Conservation (phyloP, 2,888 invertebrate genomes). For the Drepanosiphum platanoidis region DNA sequence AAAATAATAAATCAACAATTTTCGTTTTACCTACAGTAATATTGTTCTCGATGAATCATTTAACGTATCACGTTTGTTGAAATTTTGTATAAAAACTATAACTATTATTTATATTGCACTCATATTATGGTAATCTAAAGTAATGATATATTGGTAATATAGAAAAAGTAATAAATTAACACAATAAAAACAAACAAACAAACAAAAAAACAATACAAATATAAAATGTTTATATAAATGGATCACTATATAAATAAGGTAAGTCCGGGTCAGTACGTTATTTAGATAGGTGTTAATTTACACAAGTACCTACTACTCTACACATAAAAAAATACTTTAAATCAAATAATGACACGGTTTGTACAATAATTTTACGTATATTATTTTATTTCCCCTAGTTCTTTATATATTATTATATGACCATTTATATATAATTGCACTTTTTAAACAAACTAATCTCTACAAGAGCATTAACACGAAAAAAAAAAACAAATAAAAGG, state of each 20-base stretch:
- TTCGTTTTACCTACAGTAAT: background rate
- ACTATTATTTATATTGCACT: slow-evolving; percentile 47
- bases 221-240: background rate
- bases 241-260: background rate
- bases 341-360: background rate
- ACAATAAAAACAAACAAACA: slow-evolving; percentile 6
- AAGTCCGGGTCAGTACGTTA: background rate
- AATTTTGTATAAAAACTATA: slow-evolving; percentile 36
- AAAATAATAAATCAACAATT: slow-evolving; percentile 33
- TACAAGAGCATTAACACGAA: background rate
- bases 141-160: slow-evolving; percentile 18
- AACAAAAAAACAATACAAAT: slow-evolving; percentile 20
- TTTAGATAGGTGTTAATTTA: background rate
- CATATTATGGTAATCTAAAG: slow-evolving; percentile 35
- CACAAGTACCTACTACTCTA: background rate
- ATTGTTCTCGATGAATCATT: background rate
- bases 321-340: slow-evolving; percentile 26
- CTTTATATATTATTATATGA: background rate
- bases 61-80: slow-evolving; percentile 5
- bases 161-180: slow-evolving; percentile 26
- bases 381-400: background rate
- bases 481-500: background rate
- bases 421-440: slow-evolving; percentile 25
- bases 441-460: background rate
- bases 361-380: background rate